Base-by-base conservation (phyloP, 92 coral and sea anemone species). In the Siderastrea siderea region DNA sequence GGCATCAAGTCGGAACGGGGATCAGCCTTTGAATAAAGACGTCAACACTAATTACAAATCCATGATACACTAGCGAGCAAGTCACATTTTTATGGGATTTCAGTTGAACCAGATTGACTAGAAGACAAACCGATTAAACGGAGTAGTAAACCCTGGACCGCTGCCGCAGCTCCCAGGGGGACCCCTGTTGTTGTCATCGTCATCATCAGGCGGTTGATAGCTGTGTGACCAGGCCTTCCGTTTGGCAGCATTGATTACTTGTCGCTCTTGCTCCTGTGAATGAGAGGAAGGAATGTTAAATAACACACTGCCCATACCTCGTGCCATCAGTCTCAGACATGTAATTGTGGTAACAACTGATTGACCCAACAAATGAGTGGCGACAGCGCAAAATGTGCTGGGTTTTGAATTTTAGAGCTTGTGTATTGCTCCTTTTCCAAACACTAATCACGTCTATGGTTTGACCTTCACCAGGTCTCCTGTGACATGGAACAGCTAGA, bases 131-230 rank as follows among this genome's bases (percentile, higher is more conserved):
- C 99, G 91, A 84, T 95, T 96, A 66, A 92, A 95, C 43, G 99
- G 99, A 26, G 98, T 87, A 15, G 91, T 47, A 85, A 91, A 93
- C 12, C 95, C 96, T 19, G 96, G 89, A 16, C 98, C 99, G 16
- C 96, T 70, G 5, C 98, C 99, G 79, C 99, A 96, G 88, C 90
- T 92, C 69, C 96, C 96, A 5, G 96, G 93, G 26, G 99, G 98
- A 73, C 96, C 95, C 38, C 78, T 84, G 75, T 55, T 87, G 15
- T 79, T 92, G 55, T 96, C 95, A 19, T 92, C 98, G 71, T 93
- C 87, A 49, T 81, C 89, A 57, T 87, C 91, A 79, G 93, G 90
- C n/a, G 90, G 87, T 26, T 66, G 91, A 68, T 87, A 70, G 66
- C 58, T 13, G 88, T 90, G 69, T 58, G 77, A 77, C 78, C 77